Evolutionary conservation across 2,888 invertebrate genomes (phyloP), one percentile per base, ranked within the genome.

Genomic region (Bugula neritina): DNA sequence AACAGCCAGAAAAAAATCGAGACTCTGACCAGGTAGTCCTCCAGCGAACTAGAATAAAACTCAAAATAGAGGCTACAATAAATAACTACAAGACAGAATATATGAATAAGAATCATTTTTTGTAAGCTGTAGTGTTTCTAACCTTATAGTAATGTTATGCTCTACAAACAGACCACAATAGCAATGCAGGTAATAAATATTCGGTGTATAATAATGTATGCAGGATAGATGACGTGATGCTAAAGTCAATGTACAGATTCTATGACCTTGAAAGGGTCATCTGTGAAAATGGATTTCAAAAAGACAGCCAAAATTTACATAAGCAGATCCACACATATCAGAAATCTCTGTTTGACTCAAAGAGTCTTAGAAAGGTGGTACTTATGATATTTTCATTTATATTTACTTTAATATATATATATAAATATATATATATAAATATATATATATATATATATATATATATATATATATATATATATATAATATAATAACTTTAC

Each of bases 1-100:
- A 63, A 63, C 63, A 63, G 63, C 31, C 63, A 63, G 27, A 63
- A 63, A n/a, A 63, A 63, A n/a, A 63, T 63, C 3, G 63, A 63
- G 13, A 63, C 63, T 5, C 34, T 63, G 17, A 63, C 21, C 27
- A 63, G 63, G 63, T 63, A 10, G 23, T 10, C 21, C 13, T 17
- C n/a, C n/a, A n/a, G n/a, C n/a, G n/a, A n/a, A n/a, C n/a, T n/a
- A n/a, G n/a, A n/a, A n/a, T n/a, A n/a, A n/a, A n/a, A n/a, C n/a
- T n/a, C n/a, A n/a, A n/a, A n/a, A n/a, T n/a, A n/a, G n/a, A n/a
- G n/a, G n/a, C n/a, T n/a, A n/a, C n/a, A n/a, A n/a, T n/a, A n/a
- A n/a, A n/a, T n/a, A n/a, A n/a, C n/a, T n/a, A n/a, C n/a, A n/a
- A n/a, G n/a, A n/a, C n/a, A n/a, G n/a, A n/a, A n/a, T n/a, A n/a